Conservation (phyloP, 2,888 invertebrate genomes). For the Macrosiphum euphorbiae region DNA sequence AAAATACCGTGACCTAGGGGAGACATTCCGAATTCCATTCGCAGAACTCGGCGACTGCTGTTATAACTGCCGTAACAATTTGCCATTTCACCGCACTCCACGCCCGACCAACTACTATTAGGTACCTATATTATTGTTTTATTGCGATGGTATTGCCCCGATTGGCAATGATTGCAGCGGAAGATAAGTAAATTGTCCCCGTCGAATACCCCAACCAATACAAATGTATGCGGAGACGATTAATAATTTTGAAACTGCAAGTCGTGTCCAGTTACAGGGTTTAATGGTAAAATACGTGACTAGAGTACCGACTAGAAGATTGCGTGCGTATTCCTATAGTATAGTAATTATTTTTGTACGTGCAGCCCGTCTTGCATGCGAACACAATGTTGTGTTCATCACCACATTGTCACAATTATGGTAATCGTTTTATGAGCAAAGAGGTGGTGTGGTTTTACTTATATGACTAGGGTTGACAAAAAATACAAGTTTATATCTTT, state of each 20-base stretch:
- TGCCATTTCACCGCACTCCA: slow-evolving; percentile 15
- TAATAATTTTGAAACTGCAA: slow-evolving; percentile 45
- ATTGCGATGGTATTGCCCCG: slow-evolving; percentile 26
- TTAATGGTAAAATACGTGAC: slow-evolving; percentile 47
- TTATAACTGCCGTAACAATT: slow-evolving; percentile 46
- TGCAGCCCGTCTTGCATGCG: neutral
- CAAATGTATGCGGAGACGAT: slow-evolving; percentile 23
- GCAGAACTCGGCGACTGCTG: slow-evolving; percentile 15
- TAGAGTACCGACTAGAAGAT: neutral
- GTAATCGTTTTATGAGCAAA: slow-evolving; percentile 37
- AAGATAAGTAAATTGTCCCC: slow-evolving; percentile 45
- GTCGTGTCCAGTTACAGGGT: slow-evolving; percentile 38
- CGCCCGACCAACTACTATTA: neutral
- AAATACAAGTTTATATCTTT: neutral
- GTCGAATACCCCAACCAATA: neutral
- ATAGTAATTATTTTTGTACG: slow-evolving; percentile 52
- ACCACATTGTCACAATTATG: slow-evolving; percentile 44
- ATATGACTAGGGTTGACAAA: neutral
- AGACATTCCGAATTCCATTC: slow-evolving; percentile 44
- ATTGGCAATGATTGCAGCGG: slow-evolving; percentile 6
- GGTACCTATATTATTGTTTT: slow-evolving; percentile 43
- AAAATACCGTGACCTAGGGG: neutral
- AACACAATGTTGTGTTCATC: slow-evolving; percentile 31
- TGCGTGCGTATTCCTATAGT: neutral
- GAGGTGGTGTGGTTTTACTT: neutral